A percentile compares a stretch with the other conserved stretches of the same genome.
These are phyloP conservation scores for Dinomys branickii DNA, from an alignment of 2,113 vertebrate species.

Conservation along the genomic window DNA sequence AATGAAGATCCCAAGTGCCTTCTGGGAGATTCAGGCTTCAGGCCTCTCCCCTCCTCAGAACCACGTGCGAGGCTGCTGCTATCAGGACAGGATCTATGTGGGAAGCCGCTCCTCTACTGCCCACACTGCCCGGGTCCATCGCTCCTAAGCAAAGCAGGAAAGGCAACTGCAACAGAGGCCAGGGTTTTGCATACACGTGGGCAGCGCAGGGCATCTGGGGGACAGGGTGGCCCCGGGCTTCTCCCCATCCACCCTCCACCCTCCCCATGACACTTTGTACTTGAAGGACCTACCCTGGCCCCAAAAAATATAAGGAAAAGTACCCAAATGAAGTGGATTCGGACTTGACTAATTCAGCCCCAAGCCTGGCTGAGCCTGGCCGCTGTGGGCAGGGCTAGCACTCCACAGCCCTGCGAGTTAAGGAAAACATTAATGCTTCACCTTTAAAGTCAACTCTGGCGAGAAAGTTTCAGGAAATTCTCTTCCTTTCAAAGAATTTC, in stretches of 20 bases:
- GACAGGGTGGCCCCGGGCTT: not conserved
- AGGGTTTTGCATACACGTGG: rapidly evolving
- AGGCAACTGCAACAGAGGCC: rapidly evolving
- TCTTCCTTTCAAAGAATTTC: not conserved
- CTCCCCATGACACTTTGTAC: not conserved
- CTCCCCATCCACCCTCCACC: no score
- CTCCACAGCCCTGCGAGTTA: not conserved
- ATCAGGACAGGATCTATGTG: not conserved
- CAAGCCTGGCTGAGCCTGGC: rapidly evolving
- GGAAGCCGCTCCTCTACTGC: not conserved
- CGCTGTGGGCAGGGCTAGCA: not conserved
- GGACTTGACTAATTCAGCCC: not conserved
- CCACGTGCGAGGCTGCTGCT: no score
- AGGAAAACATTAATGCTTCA: not conserved
- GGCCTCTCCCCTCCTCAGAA: not conserved
- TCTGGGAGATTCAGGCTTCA: not conserved
- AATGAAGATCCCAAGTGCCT: not conserved
- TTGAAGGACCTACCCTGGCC: not conserved
- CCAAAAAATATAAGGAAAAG: not conserved
- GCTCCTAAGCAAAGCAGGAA: not conserved
- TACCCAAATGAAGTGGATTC: not conserved
- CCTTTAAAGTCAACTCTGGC: not conserved
- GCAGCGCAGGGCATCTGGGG: rapidly evolving
- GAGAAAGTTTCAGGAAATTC: not conserved
- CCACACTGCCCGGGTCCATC: no score